Percentiles rank a stretch among this genome's conserved stretches.
Conservation (phyloP, 2,797 vertebrate genomes). For the Pristis pectinata region DNA sequence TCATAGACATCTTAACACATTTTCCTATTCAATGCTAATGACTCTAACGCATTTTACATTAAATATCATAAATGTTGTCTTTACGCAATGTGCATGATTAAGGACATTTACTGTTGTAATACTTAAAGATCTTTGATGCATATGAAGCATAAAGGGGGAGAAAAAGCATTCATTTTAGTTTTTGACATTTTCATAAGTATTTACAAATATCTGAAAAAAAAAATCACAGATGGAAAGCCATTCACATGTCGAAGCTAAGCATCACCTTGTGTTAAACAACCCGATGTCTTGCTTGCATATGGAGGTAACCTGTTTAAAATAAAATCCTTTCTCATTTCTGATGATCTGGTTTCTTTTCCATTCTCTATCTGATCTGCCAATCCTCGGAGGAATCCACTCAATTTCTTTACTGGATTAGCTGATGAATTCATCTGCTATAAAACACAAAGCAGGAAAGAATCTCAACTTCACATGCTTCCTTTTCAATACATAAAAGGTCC, state of each 20-base stretch:
- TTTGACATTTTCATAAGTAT: background rate
- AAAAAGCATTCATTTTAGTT: background rate
- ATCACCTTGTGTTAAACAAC: slow-evolving; percentile 58
- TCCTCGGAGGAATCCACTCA: slow-evolving; percentile 62
- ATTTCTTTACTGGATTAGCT: slow-evolving; percentile 43
- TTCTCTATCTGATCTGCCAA: slow-evolving; percentile 66
- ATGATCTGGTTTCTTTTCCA: slow-evolving; percentile 55
- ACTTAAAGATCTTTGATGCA: background rate
- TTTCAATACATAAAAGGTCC: background rate
- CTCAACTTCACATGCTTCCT: background rate
- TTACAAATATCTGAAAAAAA: background rate
- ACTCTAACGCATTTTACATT: no score
- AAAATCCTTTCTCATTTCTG: slow-evolving; percentile 82
- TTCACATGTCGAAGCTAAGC: background rate
- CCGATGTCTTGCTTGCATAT: slow-evolving; percentile 47
- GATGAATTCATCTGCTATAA: slow-evolving; percentile 56
- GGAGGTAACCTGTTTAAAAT: slow-evolving; percentile 72
- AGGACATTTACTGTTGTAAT: background rate
- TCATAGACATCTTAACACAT: background rate
- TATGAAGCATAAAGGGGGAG: background rate
- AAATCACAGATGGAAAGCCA: background rate
- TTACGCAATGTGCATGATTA: background rate
- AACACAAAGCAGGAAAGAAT: slow-evolving; percentile 14
- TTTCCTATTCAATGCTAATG: no score
- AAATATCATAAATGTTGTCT: background rate